Evolutionary conservation across 2,888 invertebrate genomes (phyloP).

Genomic region (Pinctada fucata): DNA sequence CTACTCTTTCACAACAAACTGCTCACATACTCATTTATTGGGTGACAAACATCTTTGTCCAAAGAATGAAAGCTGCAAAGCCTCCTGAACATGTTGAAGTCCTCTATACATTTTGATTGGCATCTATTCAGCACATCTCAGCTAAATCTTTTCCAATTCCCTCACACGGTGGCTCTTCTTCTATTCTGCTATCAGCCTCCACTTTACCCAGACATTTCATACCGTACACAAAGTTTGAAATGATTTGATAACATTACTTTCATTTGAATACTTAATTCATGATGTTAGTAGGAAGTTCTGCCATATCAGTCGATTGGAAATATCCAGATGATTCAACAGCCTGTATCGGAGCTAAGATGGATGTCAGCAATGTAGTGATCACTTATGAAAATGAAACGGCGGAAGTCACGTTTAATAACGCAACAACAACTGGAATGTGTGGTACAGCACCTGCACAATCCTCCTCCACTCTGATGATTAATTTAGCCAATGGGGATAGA

Average conservation of each 20-base stretch:
- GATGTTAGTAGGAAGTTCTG: neutral
- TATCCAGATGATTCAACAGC: neutral
- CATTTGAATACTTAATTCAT: neutral
- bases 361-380: conserved; percentile 8
- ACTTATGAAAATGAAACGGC: neutral
- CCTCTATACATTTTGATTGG: no score
- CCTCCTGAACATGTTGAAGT: no score
- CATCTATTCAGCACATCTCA: no score
- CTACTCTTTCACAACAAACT: no score
- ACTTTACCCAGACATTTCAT: no score
- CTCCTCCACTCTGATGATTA: neutral
- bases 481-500: neutral
- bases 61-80: no score
- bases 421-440: neutral
- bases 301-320: neutral
- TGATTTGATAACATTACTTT: neutral
- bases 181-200: no score
- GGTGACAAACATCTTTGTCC: no score
- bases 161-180: no score
- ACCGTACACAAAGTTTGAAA: no score
- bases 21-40: no score
- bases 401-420: neutral
- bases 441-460: neutral
- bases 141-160: no score
- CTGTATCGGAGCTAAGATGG: conserved; percentile 27